Evolutionary conservation across 2,797 vertebrate genomes (phyloP).

Genomic region (Erpetoichthys calabaricus): DNA sequence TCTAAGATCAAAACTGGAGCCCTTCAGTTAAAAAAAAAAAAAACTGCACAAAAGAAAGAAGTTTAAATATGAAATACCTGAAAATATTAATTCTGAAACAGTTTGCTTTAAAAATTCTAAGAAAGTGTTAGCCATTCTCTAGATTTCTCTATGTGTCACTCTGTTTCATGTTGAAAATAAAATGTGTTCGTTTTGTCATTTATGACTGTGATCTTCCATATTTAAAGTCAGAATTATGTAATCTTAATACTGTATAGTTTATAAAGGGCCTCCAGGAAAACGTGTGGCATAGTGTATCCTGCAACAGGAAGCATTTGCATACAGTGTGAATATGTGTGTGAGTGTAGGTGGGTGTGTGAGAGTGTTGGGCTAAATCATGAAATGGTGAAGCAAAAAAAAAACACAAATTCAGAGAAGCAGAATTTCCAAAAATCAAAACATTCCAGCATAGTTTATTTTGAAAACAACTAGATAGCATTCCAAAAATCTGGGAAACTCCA

Average conservation of each 20-base stretch:
- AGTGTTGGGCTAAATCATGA: too few relatives aligned
- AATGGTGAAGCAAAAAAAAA: too few relatives aligned
- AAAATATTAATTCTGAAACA: background rate
- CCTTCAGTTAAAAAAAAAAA: slow-evolving; percentile 1
- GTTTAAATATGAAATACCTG: background rate
- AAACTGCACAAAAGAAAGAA: slow-evolving; percentile 3
- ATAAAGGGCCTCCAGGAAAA: background rate
- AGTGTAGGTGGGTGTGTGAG: too few relatives aligned
- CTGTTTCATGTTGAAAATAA: background rate
- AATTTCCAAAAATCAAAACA: too few relatives aligned
- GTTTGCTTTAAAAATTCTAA: slow-evolving; percentile 4
- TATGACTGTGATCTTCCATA: too few relatives aligned
- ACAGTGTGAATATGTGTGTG: background rate
- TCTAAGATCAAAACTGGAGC: background rate
- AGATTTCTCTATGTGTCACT: background rate
- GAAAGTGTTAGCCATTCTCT: slow-evolving; percentile 18
- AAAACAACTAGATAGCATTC: too few relatives aligned
- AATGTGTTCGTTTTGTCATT: background rate
- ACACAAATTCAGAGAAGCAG: too few relatives aligned
- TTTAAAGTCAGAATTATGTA: too few relatives aligned
- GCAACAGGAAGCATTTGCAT: slow-evolving; percentile 2
- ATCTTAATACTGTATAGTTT: background rate
- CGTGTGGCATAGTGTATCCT: background rate
- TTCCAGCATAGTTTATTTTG: too few relatives aligned
- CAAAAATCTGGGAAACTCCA: too few relatives aligned